Evolutionary conservation across 2,888 invertebrate species (phyloP), one percentile per base, ranked within the genome.

Genomic region (Cephus spinipes): DNA sequence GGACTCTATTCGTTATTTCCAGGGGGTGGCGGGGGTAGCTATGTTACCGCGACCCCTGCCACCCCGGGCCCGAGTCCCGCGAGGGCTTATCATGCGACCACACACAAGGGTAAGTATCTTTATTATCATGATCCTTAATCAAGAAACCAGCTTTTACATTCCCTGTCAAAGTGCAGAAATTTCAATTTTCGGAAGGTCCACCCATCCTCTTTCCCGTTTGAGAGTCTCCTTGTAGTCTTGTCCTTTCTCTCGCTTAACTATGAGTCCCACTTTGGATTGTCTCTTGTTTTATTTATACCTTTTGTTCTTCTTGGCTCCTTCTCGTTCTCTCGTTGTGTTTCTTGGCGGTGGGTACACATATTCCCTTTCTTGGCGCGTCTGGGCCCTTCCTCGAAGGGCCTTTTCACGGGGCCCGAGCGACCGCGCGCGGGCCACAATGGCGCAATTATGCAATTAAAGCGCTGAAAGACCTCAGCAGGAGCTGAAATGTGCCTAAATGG

Each of bases 1-100:
- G 95, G 95, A 84, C 93, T 95, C 83, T 95, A 95, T 91, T 95
- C 95, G 84, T 92, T 95, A 91, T 95, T 95, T 92, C 95, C 94
- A 79, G 90, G 90, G 85, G 89, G 89, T 88, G 90, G 89, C 82
- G 89, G 88, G 81, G 87, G 90, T 78, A 87, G 89, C 84, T 90
- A 89, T 77, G 89, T 90, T 79, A 88, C 90, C 34, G 86, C 90
- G 79, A 87, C 89, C 79, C 90, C 90, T 79, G 85, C 89, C 84
- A 90, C 89, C 84, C 89, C 90, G 79, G 88, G 88, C 76, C 86
- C 86, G 34, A 85, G 89, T 79, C 85, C 88, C 77, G 88, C 90
- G 79, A 87, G 89, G 81, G 89, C 90, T 85, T 90, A 90, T 86
- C 90, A 90, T 85, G 89, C 90, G 79, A 90, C 90, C 76, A 90